Conservation (phyloP, 2,797 vertebrate genomes). For the Heteromormyrus szaboi region DNA sequence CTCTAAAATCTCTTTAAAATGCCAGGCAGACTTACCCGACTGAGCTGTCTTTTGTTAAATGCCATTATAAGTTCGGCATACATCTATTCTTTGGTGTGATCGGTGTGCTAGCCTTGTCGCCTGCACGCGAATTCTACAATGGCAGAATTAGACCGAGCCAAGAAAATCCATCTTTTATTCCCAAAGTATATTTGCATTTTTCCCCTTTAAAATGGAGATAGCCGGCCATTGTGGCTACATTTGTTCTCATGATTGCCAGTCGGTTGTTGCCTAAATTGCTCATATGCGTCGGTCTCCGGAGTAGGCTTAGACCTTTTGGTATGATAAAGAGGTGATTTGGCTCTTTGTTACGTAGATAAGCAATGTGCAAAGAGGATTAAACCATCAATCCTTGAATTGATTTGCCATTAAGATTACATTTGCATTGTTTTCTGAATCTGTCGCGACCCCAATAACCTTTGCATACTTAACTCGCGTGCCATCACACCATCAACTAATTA, state of each 20-base stretch:
- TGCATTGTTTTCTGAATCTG: slow-evolving; percentile 32
- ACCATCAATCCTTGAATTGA: slow-evolving; percentile 46
- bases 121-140: slow-evolving; percentile 80
- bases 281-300: slow-evolving; percentile 57
- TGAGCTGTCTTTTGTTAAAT: slow-evolving; percentile 32
- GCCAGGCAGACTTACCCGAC: slow-evolving; percentile 31
- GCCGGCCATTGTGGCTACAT: slow-evolving; percentile 63
- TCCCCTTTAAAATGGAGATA: slow-evolving; percentile 43
- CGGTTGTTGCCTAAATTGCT: slow-evolving; percentile 62
- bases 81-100: slow-evolving; percentile 55
- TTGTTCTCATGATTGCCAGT: slow-evolving; percentile 69
- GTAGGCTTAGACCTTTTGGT: slow-evolving; percentile 62
- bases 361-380: slow-evolving; percentile 31
- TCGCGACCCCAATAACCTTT: slow-evolving; percentile 43
- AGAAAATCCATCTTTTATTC: slow-evolving; percentile 54
- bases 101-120: slow-evolving; percentile 61
- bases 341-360: slow-evolving; percentile 59
- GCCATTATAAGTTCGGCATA: slow-evolving; percentile 7
- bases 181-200: slow-evolving; percentile 68
- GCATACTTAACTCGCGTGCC: slow-evolving; percentile 68
- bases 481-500: slow-evolving; percentile 65
- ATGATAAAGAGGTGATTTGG: slow-evolving; percentile 64
- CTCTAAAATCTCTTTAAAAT: slow-evolving; percentile 45
- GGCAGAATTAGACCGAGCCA: slow-evolving; percentile 62
- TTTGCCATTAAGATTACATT: slow-evolving; percentile 35